These are phyloP conservation scores for Brachyalestes nurse DNA, from an alignment of 2,797 vertebrate species.

Conservation along the genomic window DNA sequence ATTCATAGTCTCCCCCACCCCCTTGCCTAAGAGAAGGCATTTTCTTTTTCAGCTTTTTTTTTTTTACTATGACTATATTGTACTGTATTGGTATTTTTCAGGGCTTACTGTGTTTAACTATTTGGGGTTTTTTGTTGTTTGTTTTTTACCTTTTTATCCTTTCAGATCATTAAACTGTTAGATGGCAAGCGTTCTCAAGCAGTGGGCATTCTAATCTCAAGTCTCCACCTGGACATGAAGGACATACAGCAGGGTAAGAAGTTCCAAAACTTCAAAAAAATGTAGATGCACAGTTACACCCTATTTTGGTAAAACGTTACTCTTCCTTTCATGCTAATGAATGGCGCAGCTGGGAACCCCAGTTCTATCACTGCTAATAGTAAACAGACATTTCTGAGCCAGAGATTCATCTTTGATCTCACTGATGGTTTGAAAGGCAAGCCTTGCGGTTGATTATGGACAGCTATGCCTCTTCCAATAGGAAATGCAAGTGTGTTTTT, in stretches of 20 bases:
- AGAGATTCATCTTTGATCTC: conserved; percentile 35
- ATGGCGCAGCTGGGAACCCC: neutral
- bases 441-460: conserved; percentile 35
- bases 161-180: conserved; percentile 92
- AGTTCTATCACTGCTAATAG: conserved; percentile 21
- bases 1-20: neutral
- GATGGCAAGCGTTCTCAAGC: conserved; percentile 94
- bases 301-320: neutral
- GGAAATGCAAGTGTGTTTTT: conserved; percentile 26
- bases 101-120: conserved; percentile 6
- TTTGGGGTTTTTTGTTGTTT: conserved; percentile 10
- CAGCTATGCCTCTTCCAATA: conserved; percentile 18
- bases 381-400: conserved; percentile 32
- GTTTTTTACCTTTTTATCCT: neutral
- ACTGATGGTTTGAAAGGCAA: conserved; percentile 24
- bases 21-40: conserved; percentile 10
- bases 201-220: conserved; percentile 97
- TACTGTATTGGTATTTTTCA: neutral
- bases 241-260: conserved; percentile 92
- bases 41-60: neutral
- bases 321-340: neutral
- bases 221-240: conserved; percentile 98
- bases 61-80: neutral
- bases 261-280: neutral
- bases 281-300: neutral